Base-by-base conservation (phyloP, 2,113 vertebrate genomes). In the Callopanchax toddi region DNA sequence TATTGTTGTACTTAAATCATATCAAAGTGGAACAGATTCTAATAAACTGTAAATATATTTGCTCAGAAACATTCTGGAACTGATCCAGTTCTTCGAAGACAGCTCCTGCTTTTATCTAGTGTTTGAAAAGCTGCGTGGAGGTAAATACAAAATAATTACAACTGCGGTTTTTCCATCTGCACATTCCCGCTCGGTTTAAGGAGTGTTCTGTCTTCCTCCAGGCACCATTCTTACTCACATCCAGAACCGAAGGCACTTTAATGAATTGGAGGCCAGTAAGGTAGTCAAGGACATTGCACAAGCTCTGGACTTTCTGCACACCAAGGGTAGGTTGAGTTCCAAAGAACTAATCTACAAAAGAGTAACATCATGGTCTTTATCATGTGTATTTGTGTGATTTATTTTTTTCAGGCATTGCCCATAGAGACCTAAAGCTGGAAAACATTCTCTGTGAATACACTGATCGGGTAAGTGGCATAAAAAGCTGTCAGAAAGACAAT, bases 11-110 rank as follows among this genome's bases (percentile, higher is more conserved):
- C 4, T 11, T 11, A 2, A 56, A 40, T n/a, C 10, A 0, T 17
- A 1, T 16, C 10, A 6, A 18, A 59, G 32, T 6, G 10, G 55
- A 57, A 39, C 8, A 1, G 1, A 36, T 64, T 71, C 11, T 83
- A 60, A 80, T 52, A 6, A 23, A 5, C 32, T 18, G 8, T 11
- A 26, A 54, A 11, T 73, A 16, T 62, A 4, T 59, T 60, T 11
- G 51, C 60, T 18, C 88, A 99, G 97, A 90, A 97, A 99, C 86
- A 95, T 99, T 89, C 92, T 99, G 92, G 96, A 98, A 80, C 79
- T 99, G 82, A 94, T 95, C 73, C 95, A 99, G 81, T 99, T 99
- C 89, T 98, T 97, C 89, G 97, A 98, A 91, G 96, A 99, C 76
- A 93, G 92, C 44, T 60, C 89, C 71, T 93, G 94, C 78, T 99